Percentiles rank a stretch among this genome's conserved stretches.
phyloP scores from a whole-genome alignment of 1,140 invertebrate species.

The Lineus longissimus region DNA sequence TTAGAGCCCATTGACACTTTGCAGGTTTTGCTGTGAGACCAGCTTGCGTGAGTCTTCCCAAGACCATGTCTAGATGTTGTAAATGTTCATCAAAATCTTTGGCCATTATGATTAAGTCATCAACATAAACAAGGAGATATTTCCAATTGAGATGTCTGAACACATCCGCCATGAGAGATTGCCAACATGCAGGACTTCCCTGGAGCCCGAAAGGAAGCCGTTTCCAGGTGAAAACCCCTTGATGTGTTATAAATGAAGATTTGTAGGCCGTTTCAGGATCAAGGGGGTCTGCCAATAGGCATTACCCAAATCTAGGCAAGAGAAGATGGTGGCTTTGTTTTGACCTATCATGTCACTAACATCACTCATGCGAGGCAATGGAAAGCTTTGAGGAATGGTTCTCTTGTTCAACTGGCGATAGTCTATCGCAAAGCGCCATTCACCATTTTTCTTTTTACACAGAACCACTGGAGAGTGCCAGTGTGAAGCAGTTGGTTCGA shows the following conservation, averaged over 20 bases:
- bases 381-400: neutral
- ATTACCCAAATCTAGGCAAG: conserved; percentile 15
- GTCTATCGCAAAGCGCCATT: neutral
- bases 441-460: neutral
- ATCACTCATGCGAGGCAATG: neutral
- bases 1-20: conserved; percentile 27
- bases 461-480: neutral
- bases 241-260: conserved; percentile 23
- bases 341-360: neutral
- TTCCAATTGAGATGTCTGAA: conserved; percentile 21
- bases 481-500: neutral
- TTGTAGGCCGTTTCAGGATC: conserved; percentile 19
- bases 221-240: conserved; percentile 18
- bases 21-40: conserved; percentile 22
- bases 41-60: conserved; percentile 16
- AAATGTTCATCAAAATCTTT: conserved; percentile 25
- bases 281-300: conserved; percentile 25
- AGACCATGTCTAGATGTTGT: conserved; percentile 18
- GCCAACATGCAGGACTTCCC: conserved; percentile 14
- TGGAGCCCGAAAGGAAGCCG: conserved; percentile 21
- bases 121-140: conserved; percentile 23
- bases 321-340: conserved; percentile 12
- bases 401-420: neutral
- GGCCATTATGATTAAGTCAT: conserved; percentile 23
- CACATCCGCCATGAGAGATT: conserved; percentile 15